These are phyloP conservation scores for Scytalopus superciliaris DNA, from an alignment of 2,113 vertebrate genomes.

Conservation along the genomic window DNA sequence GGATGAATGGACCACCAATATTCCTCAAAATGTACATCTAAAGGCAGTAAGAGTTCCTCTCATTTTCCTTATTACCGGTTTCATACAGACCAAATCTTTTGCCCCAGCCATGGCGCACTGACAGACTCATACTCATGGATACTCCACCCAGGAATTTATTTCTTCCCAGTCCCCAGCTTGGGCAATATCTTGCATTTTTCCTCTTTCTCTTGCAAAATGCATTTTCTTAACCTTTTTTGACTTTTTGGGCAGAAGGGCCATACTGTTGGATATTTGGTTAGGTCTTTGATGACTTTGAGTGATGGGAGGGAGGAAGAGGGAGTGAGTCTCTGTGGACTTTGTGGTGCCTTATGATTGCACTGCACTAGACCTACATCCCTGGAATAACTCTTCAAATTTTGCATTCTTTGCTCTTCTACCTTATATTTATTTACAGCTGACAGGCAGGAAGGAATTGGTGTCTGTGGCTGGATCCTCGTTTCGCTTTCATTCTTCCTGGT, in stretches of 20 bases:
- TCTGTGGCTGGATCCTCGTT: conserved; percentile 82
- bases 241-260: not conserved
- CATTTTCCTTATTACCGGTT: not conserved
- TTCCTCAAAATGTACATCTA: not conserved
- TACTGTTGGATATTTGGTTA: not conserved
- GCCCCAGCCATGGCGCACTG: fast-evolving
- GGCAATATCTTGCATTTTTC: not conserved
- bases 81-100: not conserved
- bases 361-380: not conserved
- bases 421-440: conserved; percentile 65
- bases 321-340: not conserved
- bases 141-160: not conserved
- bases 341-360: not conserved
- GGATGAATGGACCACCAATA: not conserved
- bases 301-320: not conserved
- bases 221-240: not conserved
- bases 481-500: conserved; percentile 77
- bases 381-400: not conserved
- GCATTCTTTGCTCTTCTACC: not conserved
- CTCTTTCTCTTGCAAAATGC: not conserved
- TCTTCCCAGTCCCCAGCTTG: not conserved
- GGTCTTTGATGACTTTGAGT: not conserved
- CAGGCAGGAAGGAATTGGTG: conserved; percentile 69
- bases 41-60: not conserved
- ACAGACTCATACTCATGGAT: not conserved